Evolutionary conservation across 1,140 invertebrate genomes (phyloP).

Genomic region (Trypoxylus dichotomus): DNA sequence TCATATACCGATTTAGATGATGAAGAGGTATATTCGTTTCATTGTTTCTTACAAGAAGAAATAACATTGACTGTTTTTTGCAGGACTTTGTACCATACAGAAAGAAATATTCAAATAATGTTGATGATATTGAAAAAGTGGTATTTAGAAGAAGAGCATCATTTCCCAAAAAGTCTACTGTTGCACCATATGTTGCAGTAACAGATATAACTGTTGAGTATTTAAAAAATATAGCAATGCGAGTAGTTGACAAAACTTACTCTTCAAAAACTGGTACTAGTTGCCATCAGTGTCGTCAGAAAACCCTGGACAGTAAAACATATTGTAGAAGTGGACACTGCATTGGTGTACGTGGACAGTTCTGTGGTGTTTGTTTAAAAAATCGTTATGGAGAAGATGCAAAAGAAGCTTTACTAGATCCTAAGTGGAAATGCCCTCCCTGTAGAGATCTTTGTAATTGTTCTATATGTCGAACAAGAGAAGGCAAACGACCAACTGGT

Average conservation of each 20-base stretch:
- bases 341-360: conserved; percentile 55
- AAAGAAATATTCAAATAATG: neutral
- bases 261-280: conserved; percentile 45
- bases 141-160: neutral
- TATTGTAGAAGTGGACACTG: conserved; percentile 54
- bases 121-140: neutral
- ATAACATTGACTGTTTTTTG: neutral
- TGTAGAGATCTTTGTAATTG: conserved; percentile 57
- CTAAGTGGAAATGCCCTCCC: conserved; percentile 56
- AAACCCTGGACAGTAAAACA: conserved; percentile 57
- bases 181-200: neutral
- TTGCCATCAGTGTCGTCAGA: conserved; percentile 58
- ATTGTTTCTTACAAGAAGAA: neutral
- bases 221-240: conserved; percentile 26
- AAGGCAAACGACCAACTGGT: conserved; percentile 55
- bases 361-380: conserved; percentile 56
- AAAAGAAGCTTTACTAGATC: conserved; percentile 52
- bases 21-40: conserved; percentile 1
- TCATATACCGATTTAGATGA: conserved; percentile 9
- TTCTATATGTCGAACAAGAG: conserved; percentile 54
- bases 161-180: neutral
- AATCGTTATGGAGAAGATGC: conserved; percentile 57
- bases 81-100: neutral
- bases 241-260: conserved; percentile 19
- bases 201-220: conserved; percentile 26